Evolutionary conservation across 2,888 invertebrate species (phyloP).

Genomic region (Cerceris rybyensis): DNA sequence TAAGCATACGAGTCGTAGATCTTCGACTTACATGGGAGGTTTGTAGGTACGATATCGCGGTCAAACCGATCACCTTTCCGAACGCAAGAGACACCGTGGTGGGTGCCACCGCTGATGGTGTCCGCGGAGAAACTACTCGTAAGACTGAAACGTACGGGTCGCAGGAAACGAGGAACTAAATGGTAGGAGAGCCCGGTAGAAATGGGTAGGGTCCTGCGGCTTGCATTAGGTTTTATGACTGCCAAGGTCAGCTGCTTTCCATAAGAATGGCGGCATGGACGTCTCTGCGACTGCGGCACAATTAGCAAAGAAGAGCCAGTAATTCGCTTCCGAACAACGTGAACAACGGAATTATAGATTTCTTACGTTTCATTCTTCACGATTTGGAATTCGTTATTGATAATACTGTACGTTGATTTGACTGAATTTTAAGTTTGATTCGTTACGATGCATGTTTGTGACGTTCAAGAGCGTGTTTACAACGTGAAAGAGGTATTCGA

Average conservation of each 20-base stretch:
- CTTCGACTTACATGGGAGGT: conserved; percentile 13
- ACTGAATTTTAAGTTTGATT: not conserved
- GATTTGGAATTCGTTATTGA: conserved; percentile 5
- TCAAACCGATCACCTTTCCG: not conserved
- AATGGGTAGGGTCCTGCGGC: conserved; percentile 20
- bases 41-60: not conserved
- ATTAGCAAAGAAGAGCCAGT: conserved; percentile 43
- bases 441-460: no score
- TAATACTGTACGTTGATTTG: not conserved
- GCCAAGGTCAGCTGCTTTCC: conserved; percentile 59
- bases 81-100: conserved; percentile 5
- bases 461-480: no score
- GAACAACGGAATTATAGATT: conserved; percentile 25
- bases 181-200: conserved; percentile 30
- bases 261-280: conserved; percentile 46
- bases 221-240: conserved; percentile 52
- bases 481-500: not conserved
- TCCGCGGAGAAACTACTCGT: conserved; percentile 32
- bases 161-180: conserved; percentile 27
- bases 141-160: conserved; percentile 25
- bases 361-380: conserved; percentile 1
- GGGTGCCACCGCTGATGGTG: conserved; percentile 4
- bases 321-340: not conserved
- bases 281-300: conserved; percentile 25
- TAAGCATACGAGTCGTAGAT: not conserved